Conservation (phyloP, 2,113 vertebrate species). For the Takifugu flavidus region DNA sequence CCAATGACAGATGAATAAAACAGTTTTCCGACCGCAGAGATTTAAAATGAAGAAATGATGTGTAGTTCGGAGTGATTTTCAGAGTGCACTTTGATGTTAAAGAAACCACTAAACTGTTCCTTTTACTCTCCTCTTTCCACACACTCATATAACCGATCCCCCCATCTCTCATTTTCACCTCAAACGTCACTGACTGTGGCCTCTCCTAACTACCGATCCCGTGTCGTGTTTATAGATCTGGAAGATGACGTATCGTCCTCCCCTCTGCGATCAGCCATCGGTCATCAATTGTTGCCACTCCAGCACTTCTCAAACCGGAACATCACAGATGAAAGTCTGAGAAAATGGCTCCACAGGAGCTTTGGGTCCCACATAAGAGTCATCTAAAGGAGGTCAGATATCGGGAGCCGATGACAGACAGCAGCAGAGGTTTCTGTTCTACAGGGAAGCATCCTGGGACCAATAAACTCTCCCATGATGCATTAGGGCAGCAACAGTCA, state of each 20-base stretch:
- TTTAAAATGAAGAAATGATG: no score
- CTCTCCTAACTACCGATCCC: slow-evolving; percentile 31
- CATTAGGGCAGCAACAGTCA: slow-evolving; percentile 5
- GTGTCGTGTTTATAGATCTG: slow-evolving; percentile 57
- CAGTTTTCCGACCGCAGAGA: no score
- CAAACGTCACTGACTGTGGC: slow-evolving; percentile 18
- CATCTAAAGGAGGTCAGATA: slow-evolving; percentile 3
- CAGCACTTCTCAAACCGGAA: no score
- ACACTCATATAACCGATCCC: not conserved
- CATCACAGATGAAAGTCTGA: no score
- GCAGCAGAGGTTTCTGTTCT: slow-evolving; percentile 14
- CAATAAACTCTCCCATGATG: slow-evolving; percentile 5
- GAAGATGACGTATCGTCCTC: slow-evolving; percentile 49
- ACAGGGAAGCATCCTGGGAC: slow-evolving; percentile 10
- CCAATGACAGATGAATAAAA: no score
- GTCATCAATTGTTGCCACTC: slow-evolving; percentile 1
- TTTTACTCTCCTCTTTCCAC: no score
- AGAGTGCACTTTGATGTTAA: not conserved
- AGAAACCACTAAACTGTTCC: not conserved
- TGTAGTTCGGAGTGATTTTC: no score
- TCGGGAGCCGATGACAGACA: slow-evolving; percentile 7
- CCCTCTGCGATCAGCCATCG: slow-evolving; percentile 10
- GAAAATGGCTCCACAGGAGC: slow-evolving; percentile 1
- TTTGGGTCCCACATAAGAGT: slow-evolving; percentile 9
- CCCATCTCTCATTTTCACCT: slow-evolving; percentile 14